Evolutionary conservation across 2,113 vertebrate genomes (phyloP), one percentile per base, ranked within the genome.

Genomic region (Microtus ochrogaster): DNA sequence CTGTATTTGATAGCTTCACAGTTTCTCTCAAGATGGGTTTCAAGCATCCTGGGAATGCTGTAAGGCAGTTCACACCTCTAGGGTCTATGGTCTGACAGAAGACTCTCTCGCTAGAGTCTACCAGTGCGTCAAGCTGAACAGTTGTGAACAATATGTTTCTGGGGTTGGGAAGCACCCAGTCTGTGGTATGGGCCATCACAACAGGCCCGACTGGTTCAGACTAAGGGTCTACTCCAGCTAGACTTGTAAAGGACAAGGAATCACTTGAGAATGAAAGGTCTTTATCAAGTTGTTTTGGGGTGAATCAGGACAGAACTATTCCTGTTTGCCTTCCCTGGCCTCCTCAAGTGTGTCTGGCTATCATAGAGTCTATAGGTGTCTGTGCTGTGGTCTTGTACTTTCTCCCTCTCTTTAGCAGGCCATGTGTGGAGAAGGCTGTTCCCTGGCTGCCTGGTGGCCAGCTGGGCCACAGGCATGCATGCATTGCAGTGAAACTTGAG

Each of bases 281-380:
- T 74, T 85, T 90, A 49, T 82, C 39, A 30, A 85, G 39, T 12
- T 17, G 10, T 13, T 72, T 30, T 36, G 24, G 58, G 4, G 26
- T 2, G 4, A 28, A 10, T 0, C 47, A 13, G 61, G 85, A 55
- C 7, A n/a, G 44, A 86, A 41, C 52, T 8, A 12, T 49, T 39
- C 65, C 8, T 19, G 21, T 13, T 86, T n/a, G 30, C 28, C 63
- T 68, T 47, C 63, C 19, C 10, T 41, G 63, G 24, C 16, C 58
- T 5, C 26, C 58, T 63, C 5, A 19, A 44, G 24, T 0, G 66
- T 21, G 39, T 14, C 47, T 14, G 30, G 16, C 24, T 49, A 0
- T 26, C 11, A 4, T 0, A 3, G n/a, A 0, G 5, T n/a, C 39
- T 44, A 26, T 1, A 0, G 70, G 1, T 0, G 0, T n/a, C 78